Evolutionary conservation across 2,888 invertebrate species (phyloP), one percentile per base, ranked within the genome.

Genomic region (Hyalella azteca): DNA sequence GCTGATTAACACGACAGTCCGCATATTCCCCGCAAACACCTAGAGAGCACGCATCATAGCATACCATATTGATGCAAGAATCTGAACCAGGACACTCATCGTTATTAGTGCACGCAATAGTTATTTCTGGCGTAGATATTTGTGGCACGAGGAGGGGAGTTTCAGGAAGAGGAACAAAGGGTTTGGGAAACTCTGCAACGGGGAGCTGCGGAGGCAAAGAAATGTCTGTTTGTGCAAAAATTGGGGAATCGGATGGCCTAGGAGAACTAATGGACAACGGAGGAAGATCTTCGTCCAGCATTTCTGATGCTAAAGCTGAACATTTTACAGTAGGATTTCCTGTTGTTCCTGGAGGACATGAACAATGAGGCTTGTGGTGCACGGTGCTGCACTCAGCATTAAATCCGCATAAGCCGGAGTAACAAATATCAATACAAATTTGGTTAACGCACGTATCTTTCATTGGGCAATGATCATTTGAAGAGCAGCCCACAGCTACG

Each of bases 1-100:
- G 95, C 82, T 92, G 89, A 88, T 93, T 93, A 0, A 93, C 93
- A 82, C 93, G 90, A 86, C 95, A 95, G 80, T 92, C 92, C 0
- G 95, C 93, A 87, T 94, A 94, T 78, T 90, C 89, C 4, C 94
- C 94, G 86, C 95, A 95, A 15, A 78, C 29, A 15, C 95, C 94
- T 9, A 79, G 60, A 0, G 93, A 90, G 86, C 96, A 96, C 5
- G 95, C 94, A 86, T 93, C 92, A 60, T 91, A 89, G 86, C 95
- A 95, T 84, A 89, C 91, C 84, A 91, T 89, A 86, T 93, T 92
- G 19, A 93, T 91, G 86, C 94, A 94, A 11, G 93, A 93, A 85
- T 91, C 89, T 86, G 92, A 91, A 84, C 91, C 90, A 11, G 91
- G 86, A 86, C 94, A 94, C 80, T 93, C 94, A 40, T 91, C 92